Evolutionary conservation across 2,888 invertebrate species (phyloP), one percentile per base, ranked within the genome.

Genomic region (Troides oblongomaculatus): DNA sequence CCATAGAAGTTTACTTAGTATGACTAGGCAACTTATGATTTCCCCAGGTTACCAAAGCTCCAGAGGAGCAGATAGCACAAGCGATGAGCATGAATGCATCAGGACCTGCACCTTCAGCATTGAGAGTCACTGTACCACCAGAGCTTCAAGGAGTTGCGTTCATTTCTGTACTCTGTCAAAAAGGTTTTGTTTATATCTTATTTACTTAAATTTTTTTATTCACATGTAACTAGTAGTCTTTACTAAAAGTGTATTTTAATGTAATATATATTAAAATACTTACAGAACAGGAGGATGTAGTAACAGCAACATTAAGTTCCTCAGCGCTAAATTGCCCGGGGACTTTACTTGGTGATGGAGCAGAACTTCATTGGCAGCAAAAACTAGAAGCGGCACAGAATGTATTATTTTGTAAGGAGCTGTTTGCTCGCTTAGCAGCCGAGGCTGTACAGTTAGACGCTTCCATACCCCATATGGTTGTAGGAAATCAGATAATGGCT

Each of bases 311-410:
- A 50, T 94, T 97, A 5, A 97, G 95, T 81, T 92, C 97, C 0
- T 94, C 96, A 18, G 96, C 96, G 1, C 94, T 96, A 8, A 88
- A 83, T 76, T 96, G 96, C 61, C 95, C 96, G 0, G 95, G 96
- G 71, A 85, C 88, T 0, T 85, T 94, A 39, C 90, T 90, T 0
- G 94, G 94, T 0, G 94, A 91, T 7, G 92, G 92, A 0, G 94
- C 95, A 0, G 97, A 97, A 75, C 93, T 96, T 74, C 96, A 97
- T 81, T 99, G 99, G 99, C 98, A 99, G 79, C 97, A 97, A 81
- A 98, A 98, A 78, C 91, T 99, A n/a, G 99, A 99, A 84, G 97
- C 97, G 0, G 99, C 99, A 0, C 99, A 99, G 84, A 99, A 99
- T 86, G 98, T 99, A 39, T 93, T 99, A 25, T 99, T 99, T 89